A percentile compares a stretch with the other conserved stretches of the same genome.
Conservation (phyloP, 92 coral and sea anemone species). For the Actinostola sp. region DNA sequence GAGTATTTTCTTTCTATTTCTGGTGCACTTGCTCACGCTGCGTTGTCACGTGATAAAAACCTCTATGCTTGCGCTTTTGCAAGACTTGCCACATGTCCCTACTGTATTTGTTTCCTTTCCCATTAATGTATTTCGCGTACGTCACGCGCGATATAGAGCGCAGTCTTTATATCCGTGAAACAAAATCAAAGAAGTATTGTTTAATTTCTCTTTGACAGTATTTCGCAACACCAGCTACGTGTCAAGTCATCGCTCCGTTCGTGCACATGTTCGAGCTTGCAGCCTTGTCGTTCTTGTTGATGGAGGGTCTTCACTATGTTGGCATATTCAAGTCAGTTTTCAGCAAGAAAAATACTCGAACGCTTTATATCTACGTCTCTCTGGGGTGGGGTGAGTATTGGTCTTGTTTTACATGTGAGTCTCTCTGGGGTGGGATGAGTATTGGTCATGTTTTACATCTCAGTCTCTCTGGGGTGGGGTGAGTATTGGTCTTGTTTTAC, state of each 20-base stretch:
- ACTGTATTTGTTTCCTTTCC: no score
- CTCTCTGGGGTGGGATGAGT: constrained; percentile 88
- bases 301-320: constrained; percentile 76
- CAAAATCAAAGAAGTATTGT: no score
- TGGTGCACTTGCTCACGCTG: no score
- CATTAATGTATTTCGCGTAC: no score
- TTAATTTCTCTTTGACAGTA: constrained; percentile 51
- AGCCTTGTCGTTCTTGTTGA: constrained; percentile 73
- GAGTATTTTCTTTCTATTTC: no score
- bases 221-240: constrained; percentile 57
- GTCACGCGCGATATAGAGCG: no score
- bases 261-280: constrained; percentile 87
- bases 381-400: constrained; percentile 82
- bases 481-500: constrained; percentile 16
- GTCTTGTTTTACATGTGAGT: constrained; percentile 40
- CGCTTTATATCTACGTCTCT: constrained; percentile 67
- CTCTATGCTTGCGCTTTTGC: no score
- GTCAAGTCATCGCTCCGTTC: constrained; percentile 74
- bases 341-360: constrained; percentile 70
- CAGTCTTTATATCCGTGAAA: no score
- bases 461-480: constrained; percentile 88
- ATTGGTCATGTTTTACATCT: constrained; percentile 25
- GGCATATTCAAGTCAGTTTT: constrained; percentile 60
- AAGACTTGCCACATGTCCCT: no score
- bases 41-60: no score